Evolutionary conservation across 1,140 invertebrate species (phyloP), one percentile per base, ranked within the genome.

Genomic region (Temnothorax curvispinosus): DNA sequence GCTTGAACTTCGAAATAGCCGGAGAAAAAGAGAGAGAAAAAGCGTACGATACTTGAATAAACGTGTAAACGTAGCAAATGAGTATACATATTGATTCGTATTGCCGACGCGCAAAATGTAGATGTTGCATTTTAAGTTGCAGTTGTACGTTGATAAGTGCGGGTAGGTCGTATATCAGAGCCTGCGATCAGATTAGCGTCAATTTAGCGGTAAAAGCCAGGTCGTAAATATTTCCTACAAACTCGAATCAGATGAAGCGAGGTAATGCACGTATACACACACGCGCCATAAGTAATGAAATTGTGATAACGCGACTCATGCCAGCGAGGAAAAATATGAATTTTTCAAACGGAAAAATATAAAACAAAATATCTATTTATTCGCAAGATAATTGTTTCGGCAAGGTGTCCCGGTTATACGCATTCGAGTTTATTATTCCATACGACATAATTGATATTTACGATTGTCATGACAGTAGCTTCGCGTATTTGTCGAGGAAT

Each of bases 201-300:
- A 84, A 84, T 84, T 84, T 84, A 84, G 80, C 69, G 56, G 67
- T 84, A 84, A 84, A 84, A 74, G 54, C 69, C 18, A 50, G 65
- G 54, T 84, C 69, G 80, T 84, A 84, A 84, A 84, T 84, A 74
- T 84, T 75, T 84, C 52, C 27, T 38, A 60, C 80, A 75, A 74
- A 58, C 80, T 74, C 54, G 69, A 74, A 84, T 84, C 80, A 84
- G 69, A 60, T 84, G 54, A 47, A 60, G n/a, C 80, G 54, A 2
- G 47, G 27, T 52, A 60, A 44, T 60, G 27, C 69, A 74, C 69
- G 21, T 35, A 47, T 35, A 47, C 27, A 60, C 18, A 50, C 64
- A 3, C 38, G 27, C 64, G 67, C 35, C 44, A 82, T 82, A 35
- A 74, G 56, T 84, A 84, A 84, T 84, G 69, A 84, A 74, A 84